Percentiles rank a stretch among this genome's conserved stretches.
These are phyloP conservation scores for Empis livida DNA, from an alignment of 2,888 invertebrate genomes.

Conservation along the genomic window DNA sequence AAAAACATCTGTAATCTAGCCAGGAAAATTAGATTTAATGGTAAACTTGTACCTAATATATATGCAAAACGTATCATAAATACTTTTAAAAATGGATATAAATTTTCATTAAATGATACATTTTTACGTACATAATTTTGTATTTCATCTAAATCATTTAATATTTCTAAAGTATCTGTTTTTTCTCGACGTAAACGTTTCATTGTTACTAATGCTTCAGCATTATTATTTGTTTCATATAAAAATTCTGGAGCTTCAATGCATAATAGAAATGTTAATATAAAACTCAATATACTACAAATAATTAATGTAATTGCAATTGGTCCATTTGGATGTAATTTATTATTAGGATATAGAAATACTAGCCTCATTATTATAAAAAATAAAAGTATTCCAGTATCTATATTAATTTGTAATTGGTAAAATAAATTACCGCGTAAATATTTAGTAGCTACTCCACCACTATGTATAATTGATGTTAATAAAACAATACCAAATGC, in stretches of 20 bases:
- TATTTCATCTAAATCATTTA: neutral
- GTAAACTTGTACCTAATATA: neutral
- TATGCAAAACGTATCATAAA: neutral
- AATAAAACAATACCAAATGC: neutral
- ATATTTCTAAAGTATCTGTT: neutral
- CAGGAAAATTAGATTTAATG: too few relatives aligned
- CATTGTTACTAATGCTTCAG: slow-evolving; percentile 20
- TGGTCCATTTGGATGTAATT: neutral
- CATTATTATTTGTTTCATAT: slow-evolving; percentile 20
- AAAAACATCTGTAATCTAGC: too few relatives aligned
- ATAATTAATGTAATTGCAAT: slow-evolving; percentile 16
- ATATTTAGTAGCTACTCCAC: neutral
- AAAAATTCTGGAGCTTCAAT: slow-evolving; percentile 25
- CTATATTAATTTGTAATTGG: neutral
- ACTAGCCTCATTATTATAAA: neutral
- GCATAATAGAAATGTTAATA: slow-evolving; percentile 11
- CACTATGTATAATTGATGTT: neutral
- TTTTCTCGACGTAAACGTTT: slow-evolving; percentile 14
- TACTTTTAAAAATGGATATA: neutral
- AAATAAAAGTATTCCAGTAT: neutral
- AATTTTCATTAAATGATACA: too few relatives aligned
- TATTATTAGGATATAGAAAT: neutral
- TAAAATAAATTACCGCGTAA: neutral
- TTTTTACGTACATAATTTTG: neutral
- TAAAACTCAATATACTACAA: slow-evolving; percentile 16